Conservation (phyloP, 2,888 invertebrate genomes). For the Trachelus stipa region DNA sequence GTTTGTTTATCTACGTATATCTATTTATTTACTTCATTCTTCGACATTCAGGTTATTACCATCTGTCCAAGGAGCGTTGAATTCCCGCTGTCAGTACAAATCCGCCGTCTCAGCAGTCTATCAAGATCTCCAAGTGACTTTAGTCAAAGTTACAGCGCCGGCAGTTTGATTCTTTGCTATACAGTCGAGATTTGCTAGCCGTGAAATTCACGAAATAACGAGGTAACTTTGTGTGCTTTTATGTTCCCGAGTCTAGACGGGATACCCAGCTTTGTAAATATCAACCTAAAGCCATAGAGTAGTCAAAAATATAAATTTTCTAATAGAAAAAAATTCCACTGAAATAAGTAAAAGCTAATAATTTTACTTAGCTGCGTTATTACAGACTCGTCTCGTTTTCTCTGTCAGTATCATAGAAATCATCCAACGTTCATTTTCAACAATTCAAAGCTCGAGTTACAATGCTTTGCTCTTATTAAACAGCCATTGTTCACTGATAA, state of each 20-base stretch:
- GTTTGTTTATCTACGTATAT: too few relatives aligned
- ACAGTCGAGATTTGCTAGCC: neutral
- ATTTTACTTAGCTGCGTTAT: slow-evolving; percentile 1
- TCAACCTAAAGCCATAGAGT: slow-evolving; percentile 26
- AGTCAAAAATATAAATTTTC: neutral
- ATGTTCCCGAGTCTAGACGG: slow-evolving; percentile 31
- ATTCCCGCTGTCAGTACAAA: neutral
- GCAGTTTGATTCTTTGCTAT: neutral
- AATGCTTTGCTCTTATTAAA: neutral
- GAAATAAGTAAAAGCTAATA: slow-evolving; percentile 8
- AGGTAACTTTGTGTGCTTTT: slow-evolving; percentile 18
- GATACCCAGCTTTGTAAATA: slow-evolving; percentile 20
- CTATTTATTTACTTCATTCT: too few relatives aligned
- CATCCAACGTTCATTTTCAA: neutral
- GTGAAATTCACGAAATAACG: slow-evolving; percentile 28
- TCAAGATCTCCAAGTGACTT: neutral
- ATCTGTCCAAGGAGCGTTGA: neutral
- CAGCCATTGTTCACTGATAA: neutral
- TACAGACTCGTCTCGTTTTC: slow-evolving; percentile 2
- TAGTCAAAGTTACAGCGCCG: neutral
- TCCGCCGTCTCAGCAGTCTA: neutral
- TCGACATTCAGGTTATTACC: neutral
- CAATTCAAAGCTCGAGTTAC: neutral
- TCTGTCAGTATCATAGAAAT: neutral
- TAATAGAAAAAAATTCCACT: slow-evolving; percentile 11